A percentile compares a stretch with the other conserved stretches of the same genome.
These are phyloP conservation scores for Python bivittatus DNA, from an alignment of 2,113 vertebrate genomes.

Conservation along the genomic window DNA sequence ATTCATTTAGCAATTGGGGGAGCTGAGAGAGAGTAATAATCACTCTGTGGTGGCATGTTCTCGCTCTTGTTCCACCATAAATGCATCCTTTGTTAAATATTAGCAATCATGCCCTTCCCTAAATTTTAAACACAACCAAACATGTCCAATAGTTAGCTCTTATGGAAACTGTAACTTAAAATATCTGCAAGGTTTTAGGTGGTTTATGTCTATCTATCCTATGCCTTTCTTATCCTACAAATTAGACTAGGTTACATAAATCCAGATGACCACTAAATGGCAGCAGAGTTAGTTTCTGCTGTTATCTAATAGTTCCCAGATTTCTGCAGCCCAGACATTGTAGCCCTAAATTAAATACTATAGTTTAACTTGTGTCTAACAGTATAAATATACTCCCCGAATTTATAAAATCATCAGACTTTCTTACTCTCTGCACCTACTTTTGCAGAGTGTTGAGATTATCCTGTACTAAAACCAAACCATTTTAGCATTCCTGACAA, in stretches of 20 bases:
- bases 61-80: not conserved
- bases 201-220: no score
- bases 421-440: not conserved
- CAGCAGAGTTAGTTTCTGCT: no score
- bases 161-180: not conserved
- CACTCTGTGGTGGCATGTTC: not conserved
- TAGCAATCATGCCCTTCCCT: not conserved
- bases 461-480: constrained; percentile 5
- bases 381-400: not conserved
- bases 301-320: no score
- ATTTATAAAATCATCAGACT: accelerated
- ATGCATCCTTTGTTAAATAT: not conserved
- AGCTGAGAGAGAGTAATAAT: not conserved
- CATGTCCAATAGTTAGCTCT: not conserved
- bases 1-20: not conserved
- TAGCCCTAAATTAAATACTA: not conserved
- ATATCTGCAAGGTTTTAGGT: no score
- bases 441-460: constrained; percentile 16
- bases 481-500: constrained; percentile 52
- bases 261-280: no score
- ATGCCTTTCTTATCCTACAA: no score
- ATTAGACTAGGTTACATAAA: no score
- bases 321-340: no score
- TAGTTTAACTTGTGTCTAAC: not conserved
- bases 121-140: not conserved